phyloP scores from a whole-genome alignment of 2,113 vertebrate species.

The Lucifuga dentata region DNA sequence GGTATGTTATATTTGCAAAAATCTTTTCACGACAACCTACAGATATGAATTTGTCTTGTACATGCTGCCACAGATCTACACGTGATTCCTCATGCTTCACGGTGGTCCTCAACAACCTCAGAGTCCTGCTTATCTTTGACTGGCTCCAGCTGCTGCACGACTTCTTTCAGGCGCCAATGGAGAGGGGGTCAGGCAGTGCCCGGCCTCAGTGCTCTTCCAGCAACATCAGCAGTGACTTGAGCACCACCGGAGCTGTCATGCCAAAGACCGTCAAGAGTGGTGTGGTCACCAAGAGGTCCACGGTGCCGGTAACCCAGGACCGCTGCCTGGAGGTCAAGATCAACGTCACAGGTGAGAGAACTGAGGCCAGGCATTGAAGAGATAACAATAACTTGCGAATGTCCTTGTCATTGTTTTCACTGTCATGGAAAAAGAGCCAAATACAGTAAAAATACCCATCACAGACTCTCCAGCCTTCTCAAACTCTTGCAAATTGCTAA shows the following conservation, averaged over 20 bases:
- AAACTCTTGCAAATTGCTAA: too few relatives aligned
- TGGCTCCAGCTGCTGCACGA: constrained; percentile 92
- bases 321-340: constrained; percentile 93
- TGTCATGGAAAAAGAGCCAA: too few relatives aligned
- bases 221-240: constrained; percentile 58
- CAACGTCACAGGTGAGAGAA: constrained; percentile 91
- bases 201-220: constrained; percentile 63
- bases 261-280: constrained; percentile 95
- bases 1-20: too few relatives aligned
- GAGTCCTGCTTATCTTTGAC: constrained; percentile 97
- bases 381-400: too few relatives aligned
- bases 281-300: constrained; percentile 95
- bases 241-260: constrained; percentile 74
- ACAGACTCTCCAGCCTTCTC: too few relatives aligned
- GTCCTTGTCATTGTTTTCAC: too few relatives aligned
- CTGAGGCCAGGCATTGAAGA: not conserved
- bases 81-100: constrained; percentile 96
- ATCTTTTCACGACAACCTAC: too few relatives aligned
- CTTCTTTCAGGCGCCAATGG: constrained; percentile 87
- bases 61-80: constrained; percentile 84
- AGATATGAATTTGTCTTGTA: not conserved
- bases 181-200: constrained; percentile 28
- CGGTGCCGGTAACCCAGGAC: constrained; percentile 86
- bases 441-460: too few relatives aligned
- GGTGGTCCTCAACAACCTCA: constrained; percentile 94